phyloP scores from a whole-genome alignment of 2,113 vertebrate genomes.

The Bufo gargarizans region DNA sequence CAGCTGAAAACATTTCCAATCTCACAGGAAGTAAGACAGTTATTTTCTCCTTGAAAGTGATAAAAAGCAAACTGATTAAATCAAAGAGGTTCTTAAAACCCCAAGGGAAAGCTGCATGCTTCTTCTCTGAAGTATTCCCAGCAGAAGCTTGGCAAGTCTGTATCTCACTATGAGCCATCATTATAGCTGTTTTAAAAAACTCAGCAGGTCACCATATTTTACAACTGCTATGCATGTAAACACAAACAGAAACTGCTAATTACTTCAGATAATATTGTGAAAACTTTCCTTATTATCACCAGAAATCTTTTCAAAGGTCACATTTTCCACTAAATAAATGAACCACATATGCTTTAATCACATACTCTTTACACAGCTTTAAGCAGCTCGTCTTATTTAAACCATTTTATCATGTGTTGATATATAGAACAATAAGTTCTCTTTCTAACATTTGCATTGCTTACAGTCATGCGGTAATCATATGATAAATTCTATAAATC shows the following conservation, averaged over 20 bases:
- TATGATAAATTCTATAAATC: background rate
- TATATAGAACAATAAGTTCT: background rate
- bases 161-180: conserved; percentile 68
- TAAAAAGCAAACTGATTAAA: conserved; percentile 72
- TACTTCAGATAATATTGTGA: conserved; percentile 68
- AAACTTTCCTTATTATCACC: conserved; percentile 64
- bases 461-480: background rate
- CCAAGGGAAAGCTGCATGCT: conserved; percentile 66
- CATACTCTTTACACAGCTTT: conserved; percentile 37
- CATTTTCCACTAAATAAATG: conserved; percentile 37
- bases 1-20: conserved; percentile 53
- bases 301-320: conserved; percentile 63
- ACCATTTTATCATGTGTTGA: conserved; percentile 19
- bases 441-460: background rate
- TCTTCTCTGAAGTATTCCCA: conserved; percentile 72
- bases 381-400: conserved; percentile 13
- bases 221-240: conserved; percentile 72
- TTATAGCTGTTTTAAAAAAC: conserved; percentile 70
- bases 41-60: conserved; percentile 67
- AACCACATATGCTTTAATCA: conserved; percentile 33
- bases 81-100: conserved; percentile 70
- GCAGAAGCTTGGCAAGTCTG: conserved; percentile 69
- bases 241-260: conserved; percentile 69
- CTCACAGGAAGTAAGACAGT: conserved; percentile 65
- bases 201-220: conserved; percentile 72